Evolutionary conservation across 1,140 invertebrate species (phyloP).

Genomic region (Scaptodrosophila lebanonensis): DNA sequence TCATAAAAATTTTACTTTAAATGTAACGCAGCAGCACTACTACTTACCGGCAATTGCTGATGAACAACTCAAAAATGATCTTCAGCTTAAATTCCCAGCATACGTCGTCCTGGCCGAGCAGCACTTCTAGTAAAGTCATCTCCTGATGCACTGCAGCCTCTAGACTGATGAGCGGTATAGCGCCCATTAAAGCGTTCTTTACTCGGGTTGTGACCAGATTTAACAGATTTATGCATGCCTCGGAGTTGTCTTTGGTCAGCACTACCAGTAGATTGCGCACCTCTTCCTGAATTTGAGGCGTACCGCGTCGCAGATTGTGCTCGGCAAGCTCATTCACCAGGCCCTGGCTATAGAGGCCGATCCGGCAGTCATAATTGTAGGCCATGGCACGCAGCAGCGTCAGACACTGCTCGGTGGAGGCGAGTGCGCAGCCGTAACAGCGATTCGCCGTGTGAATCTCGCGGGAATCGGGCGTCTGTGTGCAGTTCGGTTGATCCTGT

Average conservation of each 20-base stretch:
- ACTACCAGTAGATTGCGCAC: slow-evolving; percentile 92
- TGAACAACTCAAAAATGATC: slow-evolving; percentile 91
- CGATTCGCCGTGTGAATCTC: slow-evolving; percentile 77
- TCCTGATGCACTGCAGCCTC: slow-evolving; percentile 89
- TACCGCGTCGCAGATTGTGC: slow-evolving; percentile 90
- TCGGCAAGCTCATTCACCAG: slow-evolving; percentile 93
- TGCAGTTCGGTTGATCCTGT: slow-evolving; percentile 77
- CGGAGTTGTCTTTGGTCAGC: slow-evolving; percentile 92
- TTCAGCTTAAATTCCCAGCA: slow-evolving; percentile 96
- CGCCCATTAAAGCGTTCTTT: slow-evolving; percentile 84
- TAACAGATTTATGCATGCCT: slow-evolving; percentile 91
- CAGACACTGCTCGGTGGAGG: slow-evolving; percentile 95
- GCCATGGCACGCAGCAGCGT: slow-evolving; percentile 94
- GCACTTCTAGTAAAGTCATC: slow-evolving; percentile 90
- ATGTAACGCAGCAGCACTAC: not conserved
- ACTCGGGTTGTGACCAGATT: slow-evolving; percentile 89
- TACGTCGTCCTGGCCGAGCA: slow-evolving; percentile 93
- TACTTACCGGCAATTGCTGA: slow-evolving; percentile 83
- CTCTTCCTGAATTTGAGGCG: slow-evolving; percentile 89
- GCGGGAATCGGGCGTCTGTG: slow-evolving; percentile 8
- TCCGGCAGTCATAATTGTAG: slow-evolving; percentile 86
- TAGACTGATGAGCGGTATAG: slow-evolving; percentile 81
- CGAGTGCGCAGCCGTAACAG: slow-evolving; percentile 91
- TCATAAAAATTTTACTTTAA: slow-evolving; percentile 36
- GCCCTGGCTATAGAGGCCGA: slow-evolving; percentile 89